phyloP scores from a whole-genome alignment of 2,797 vertebrate genomes.

The Lepidocolaptes lacrymiger region DNA sequence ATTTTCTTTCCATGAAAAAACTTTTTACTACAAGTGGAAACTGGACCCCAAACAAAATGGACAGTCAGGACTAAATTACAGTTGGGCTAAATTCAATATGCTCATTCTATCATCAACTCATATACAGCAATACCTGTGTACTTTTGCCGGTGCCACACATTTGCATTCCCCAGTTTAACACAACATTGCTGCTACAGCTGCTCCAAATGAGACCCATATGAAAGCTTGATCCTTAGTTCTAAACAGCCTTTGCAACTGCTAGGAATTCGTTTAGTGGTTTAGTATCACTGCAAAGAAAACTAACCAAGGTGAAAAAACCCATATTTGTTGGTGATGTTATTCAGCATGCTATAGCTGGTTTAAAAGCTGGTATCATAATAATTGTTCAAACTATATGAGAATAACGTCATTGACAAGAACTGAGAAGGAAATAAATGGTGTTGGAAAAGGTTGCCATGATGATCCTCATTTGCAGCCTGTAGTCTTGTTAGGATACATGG shows the following conservation, averaged over 20 bases:
- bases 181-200: neutral
- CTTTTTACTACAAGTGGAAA: neutral
- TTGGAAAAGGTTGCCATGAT: neutral
- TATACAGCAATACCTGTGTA: neutral
- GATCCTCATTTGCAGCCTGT: neutral
- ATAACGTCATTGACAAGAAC: neutral
- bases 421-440: neutral
- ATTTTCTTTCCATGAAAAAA: neutral
- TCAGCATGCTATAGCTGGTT: neutral
- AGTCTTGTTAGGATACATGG: neutral
- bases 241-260: neutral
- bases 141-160: neutral
- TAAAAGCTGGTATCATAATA: neutral
- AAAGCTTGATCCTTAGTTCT: neutral
- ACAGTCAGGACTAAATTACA: neutral
- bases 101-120: neutral
- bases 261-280: neutral
- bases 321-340: neutral
- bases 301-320: neutral
- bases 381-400: neutral
- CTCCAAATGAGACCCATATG: neutral
- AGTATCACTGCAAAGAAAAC: neutral
- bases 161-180: neutral
- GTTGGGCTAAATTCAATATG: neutral
- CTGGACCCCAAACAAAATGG: neutral